Conservation (phyloP, 2,888 invertebrate species). For the Zhengitettix transpicula region DNA sequence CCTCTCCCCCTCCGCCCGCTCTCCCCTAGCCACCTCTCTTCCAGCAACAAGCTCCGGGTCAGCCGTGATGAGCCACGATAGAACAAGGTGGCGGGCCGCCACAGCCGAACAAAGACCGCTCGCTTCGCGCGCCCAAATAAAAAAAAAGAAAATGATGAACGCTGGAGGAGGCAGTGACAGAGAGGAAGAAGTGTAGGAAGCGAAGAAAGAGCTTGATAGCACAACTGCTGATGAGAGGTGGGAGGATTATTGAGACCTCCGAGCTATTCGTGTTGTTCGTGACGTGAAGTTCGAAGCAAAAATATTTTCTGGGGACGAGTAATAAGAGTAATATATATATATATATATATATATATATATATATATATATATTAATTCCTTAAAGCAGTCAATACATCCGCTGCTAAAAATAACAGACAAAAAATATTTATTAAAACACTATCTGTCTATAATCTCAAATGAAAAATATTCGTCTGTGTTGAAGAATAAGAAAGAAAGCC, state of each 20-base stretch:
- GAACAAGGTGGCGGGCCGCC: slow-evolving; percentile 5
- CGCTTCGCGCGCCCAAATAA: slow-evolving; percentile 6
- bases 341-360: too few species aligned
- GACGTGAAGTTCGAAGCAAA: slow-evolving; percentile 1
- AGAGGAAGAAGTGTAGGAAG: slow-evolving; percentile 5
- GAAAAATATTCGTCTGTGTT: too few species aligned
- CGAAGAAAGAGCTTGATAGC: slow-evolving; percentile 4
- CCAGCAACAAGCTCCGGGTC: slow-evolving; percentile 3
- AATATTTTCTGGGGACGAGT: too few species aligned
- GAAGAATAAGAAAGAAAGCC: too few species aligned
- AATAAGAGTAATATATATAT: too few species aligned
- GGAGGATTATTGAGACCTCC: neutral
- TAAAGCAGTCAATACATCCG: too few species aligned
- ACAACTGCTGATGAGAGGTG: neutral
- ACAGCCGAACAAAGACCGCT: slow-evolving; percentile 7
- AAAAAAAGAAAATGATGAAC: slow-evolving; percentile 5
- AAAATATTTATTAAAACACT: too few species aligned
- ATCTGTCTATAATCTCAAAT: too few species aligned
- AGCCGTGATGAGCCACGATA: slow-evolving; percentile 3
- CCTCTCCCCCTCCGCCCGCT: slow-evolving; percentile 1
- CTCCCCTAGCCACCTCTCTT: neutral
- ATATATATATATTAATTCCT: too few species aligned
- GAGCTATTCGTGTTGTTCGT: slow-evolving; percentile 1
- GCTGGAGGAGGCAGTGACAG: slow-evolving; percentile 7
- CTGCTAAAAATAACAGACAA: too few species aligned